Evolutionary conservation across 2,797 vertebrate genomes (phyloP).

Genomic region (Anolis apletophallus): DNA sequence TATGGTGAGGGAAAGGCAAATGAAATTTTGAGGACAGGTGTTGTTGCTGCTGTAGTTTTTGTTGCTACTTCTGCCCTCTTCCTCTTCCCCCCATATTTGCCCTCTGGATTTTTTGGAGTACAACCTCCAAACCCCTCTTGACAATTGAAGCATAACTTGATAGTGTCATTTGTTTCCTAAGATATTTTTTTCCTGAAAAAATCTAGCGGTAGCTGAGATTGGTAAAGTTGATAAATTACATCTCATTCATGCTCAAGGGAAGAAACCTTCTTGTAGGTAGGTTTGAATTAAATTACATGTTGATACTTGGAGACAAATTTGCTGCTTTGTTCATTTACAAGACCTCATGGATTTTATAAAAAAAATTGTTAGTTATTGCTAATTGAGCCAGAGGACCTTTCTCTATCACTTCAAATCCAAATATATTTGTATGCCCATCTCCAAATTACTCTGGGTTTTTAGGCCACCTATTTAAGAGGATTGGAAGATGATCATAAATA

Average conservation of each 20-base stretch:
- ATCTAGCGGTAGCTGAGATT: slow-evolving; percentile 35
- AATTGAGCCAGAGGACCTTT: slow-evolving; percentile 57
- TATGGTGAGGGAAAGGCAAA: background rate
- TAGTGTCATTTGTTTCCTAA: slow-evolving; percentile 46
- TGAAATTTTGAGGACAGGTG: background rate
- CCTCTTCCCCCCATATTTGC: background rate
- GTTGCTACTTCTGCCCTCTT: too few species aligned
- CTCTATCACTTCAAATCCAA: slow-evolving; percentile 61
- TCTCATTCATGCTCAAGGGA: slow-evolving; percentile 30
- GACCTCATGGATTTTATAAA: slow-evolving; percentile 43
- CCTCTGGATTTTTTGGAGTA: slow-evolving; percentile 30
- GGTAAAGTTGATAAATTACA: slow-evolving; percentile 45
- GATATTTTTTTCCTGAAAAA: slow-evolving; percentile 39
- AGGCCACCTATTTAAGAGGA: slow-evolving; percentile 68
- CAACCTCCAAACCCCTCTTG: slow-evolving; percentile 29
- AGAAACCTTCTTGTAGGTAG: background rate
- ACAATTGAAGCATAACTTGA: slow-evolving; percentile 32
- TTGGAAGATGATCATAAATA: slow-evolving; percentile 72
- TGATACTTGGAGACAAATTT: slow-evolving; percentile 51
- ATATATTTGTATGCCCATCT: slow-evolving; percentile 58
- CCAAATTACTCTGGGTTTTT: slow-evolving; percentile 61
- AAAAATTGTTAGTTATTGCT: slow-evolving; percentile 59
- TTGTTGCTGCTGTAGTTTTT: too few species aligned
- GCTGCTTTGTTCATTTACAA: slow-evolving; percentile 48
- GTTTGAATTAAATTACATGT: slow-evolving; percentile 55